Evolutionary conservation across 2,113 vertebrate species (phyloP).

Genomic region (Nematolebias whitei): DNA sequence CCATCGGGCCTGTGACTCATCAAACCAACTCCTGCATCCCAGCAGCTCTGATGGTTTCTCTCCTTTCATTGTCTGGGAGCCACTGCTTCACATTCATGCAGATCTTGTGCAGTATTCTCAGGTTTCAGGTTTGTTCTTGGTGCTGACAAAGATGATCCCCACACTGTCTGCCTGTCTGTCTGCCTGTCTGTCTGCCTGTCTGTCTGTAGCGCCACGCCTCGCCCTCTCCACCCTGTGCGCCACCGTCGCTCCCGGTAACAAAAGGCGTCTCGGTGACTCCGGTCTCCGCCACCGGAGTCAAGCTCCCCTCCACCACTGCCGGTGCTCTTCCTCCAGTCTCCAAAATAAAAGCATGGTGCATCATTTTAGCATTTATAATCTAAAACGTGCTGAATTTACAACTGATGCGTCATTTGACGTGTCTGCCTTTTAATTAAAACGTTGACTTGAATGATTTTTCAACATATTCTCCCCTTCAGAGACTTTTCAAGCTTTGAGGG

Average conservation of each 20-base stretch:
- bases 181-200: slow-evolving; percentile 27
- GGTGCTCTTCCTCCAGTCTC: background rate
- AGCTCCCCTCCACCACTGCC: slow-evolving; percentile 5
- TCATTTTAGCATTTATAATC: too few relatives aligned
- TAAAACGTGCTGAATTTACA: background rate
- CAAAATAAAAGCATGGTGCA: slow-evolving; percentile 48
- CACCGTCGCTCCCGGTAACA: slow-evolving; percentile 66
- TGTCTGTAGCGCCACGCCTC: slow-evolving; percentile 66
- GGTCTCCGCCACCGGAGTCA: slow-evolving; percentile 47
- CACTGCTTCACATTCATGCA: slow-evolving; percentile 5
- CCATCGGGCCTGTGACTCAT: slow-evolving; percentile 58
- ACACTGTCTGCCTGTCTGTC: slow-evolving; percentile 20
- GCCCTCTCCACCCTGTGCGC: slow-evolving; percentile 72
- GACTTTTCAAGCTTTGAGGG: too few relatives aligned
- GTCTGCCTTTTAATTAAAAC: too few relatives aligned
- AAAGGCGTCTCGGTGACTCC: slow-evolving; percentile 68
- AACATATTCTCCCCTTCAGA: too few relatives aligned
- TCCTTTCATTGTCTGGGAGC: slow-evolving; percentile 14
- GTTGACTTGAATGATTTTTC: too few relatives aligned
- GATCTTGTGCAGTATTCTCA: slow-evolving; percentile 7
- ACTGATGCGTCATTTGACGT: too few relatives aligned
- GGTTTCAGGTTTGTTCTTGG: background rate
- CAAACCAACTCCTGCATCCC: slow-evolving; percentile 10
- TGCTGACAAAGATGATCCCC: slow-evolving; percentile 57
- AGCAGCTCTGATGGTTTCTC: slow-evolving; percentile 3